Evolutionary conservation across 1,140 invertebrate species (phyloP).

Genomic region (Euwallacea similis): DNA sequence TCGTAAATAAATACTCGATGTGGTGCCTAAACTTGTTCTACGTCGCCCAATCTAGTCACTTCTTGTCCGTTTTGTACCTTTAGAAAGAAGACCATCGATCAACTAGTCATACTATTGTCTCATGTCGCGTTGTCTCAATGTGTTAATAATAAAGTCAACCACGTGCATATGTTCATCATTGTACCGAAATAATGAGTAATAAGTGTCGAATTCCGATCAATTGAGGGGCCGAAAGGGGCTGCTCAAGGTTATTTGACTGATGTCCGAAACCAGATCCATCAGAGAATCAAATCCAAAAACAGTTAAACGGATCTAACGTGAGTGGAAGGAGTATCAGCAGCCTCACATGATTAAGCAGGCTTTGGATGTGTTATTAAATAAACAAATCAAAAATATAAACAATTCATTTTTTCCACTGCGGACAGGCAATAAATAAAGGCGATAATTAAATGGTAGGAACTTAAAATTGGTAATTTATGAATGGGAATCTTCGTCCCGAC

Average conservation of each 20-base stretch:
- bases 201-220: too few species aligned
- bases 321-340: slow-evolving; percentile 22
- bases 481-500: slow-evolving; percentile 23
- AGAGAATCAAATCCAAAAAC: slow-evolving; percentile 29
- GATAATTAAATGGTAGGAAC: slow-evolving; percentile 37
- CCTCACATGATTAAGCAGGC: slow-evolving; percentile 23
- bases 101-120: too few species aligned
- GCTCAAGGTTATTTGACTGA: slow-evolving; percentile 6
- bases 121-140: too few species aligned
- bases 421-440: slow-evolving; percentile 31
- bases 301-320: slow-evolving; percentile 23
- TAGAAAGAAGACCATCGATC: not conserved
- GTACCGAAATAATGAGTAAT: too few species aligned
- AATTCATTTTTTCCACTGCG: slow-evolving; percentile 23
- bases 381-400: slow-evolving; percentile 34
- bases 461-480: slow-evolving; percentile 36
- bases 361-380: slow-evolving; percentile 35
- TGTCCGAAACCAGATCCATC: slow-evolving; percentile 23
- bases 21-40: slow-evolving; percentile 43
- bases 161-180: not conserved
- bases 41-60: slow-evolving; percentile 43
- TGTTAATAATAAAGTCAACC: not conserved
- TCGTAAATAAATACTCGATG: slow-evolving; percentile 39
- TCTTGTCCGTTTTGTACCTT: slow-evolving; percentile 34
- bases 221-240: too few species aligned